A percentile compares a stretch with the other conserved stretches of the same genome.
These are phyloP conservation scores for Chaenogobius annularis DNA, from an alignment of 2,113 vertebrate species.

Conservation along the genomic window DNA sequence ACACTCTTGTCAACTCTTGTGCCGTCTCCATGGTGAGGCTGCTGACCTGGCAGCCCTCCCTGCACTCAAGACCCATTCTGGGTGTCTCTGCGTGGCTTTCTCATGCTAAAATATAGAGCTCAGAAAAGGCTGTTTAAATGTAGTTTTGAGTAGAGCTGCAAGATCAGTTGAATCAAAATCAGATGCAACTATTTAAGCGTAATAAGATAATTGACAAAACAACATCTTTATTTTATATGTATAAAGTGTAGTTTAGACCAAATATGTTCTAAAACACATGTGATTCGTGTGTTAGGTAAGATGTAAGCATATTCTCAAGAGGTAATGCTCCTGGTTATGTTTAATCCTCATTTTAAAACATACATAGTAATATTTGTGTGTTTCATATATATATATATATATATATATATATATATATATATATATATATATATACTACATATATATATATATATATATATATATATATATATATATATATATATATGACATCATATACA, in stretches of 20 bases:
- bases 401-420: too few species aligned
- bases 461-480: too few species aligned
- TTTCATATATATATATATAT: too few species aligned
- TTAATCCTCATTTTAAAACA: too few species aligned
- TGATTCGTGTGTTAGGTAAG: too few species aligned
- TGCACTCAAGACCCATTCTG: constrained; percentile 14
- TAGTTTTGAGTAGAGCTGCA: constrained; percentile 11
- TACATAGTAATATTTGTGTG: too few species aligned
- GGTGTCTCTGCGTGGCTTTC: constrained; percentile 51
- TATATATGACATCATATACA: neutral
- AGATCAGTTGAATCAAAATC: neutral
- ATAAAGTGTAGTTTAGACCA: neutral
- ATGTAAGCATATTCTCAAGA: too few species aligned
- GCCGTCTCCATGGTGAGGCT: constrained; percentile 74
- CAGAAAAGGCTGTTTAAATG: constrained; percentile 28
- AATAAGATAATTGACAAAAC: too few species aligned
- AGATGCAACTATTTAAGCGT: neutral
- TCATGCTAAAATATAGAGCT: constrained; percentile 54
- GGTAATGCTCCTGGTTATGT: too few species aligned
- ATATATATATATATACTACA: too few species aligned
- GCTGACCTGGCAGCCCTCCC: constrained; percentile 65
- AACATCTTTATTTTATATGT: neutral
- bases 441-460: too few species aligned
- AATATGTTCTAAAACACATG: neutral
- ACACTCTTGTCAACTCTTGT: constrained; percentile 55